Conservation (phyloP, 23 tunicate genomes). For the Halocynthia roretzi region DNA sequence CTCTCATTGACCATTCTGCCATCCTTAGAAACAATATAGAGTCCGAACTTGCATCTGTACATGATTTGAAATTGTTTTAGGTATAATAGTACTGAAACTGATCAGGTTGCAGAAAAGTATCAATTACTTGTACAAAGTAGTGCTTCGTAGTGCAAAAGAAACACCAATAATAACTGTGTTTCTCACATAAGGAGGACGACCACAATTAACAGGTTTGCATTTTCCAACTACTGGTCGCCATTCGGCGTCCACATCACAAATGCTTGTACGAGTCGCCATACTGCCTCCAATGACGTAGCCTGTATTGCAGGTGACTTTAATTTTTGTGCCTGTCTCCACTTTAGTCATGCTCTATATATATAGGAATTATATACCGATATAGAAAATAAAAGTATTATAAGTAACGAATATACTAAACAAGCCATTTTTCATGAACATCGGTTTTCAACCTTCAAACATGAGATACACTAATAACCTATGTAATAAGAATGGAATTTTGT, state of each 20-base stretch:
- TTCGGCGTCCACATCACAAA: constrained; percentile 36
- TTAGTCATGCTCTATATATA: neutral
- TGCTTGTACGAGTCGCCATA: constrained; percentile 18
- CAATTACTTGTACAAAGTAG: constrained; percentile 44
- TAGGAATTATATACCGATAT: neutral
- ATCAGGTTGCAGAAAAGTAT: neutral
- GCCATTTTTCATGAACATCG: too few relatives aligned
- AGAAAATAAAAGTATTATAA: neutral
- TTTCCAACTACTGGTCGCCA: constrained; percentile 61
- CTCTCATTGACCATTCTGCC: constrained; percentile 19
- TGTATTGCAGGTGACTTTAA: constrained; percentile 29
- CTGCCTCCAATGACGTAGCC: constrained; percentile 44
- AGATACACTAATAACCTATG: too few relatives aligned
- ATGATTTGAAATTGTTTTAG: neutral
- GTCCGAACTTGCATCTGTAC: constrained; percentile 50
- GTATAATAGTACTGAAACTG: neutral
- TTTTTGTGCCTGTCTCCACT: constrained; percentile 21
- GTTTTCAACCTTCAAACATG: neutral
- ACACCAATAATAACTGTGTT: constrained; percentile 37
- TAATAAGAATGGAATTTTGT: too few relatives aligned
- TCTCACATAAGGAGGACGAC: constrained; percentile 37
- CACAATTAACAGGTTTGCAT: constrained; percentile 46
- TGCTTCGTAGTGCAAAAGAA: constrained; percentile 35
- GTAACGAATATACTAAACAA: too few relatives aligned
- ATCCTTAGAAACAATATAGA: constrained; percentile 3